Evolutionary conservation across 2,113 vertebrate genomes (phyloP).

Genomic region (Ptyas mucosa): DNA sequence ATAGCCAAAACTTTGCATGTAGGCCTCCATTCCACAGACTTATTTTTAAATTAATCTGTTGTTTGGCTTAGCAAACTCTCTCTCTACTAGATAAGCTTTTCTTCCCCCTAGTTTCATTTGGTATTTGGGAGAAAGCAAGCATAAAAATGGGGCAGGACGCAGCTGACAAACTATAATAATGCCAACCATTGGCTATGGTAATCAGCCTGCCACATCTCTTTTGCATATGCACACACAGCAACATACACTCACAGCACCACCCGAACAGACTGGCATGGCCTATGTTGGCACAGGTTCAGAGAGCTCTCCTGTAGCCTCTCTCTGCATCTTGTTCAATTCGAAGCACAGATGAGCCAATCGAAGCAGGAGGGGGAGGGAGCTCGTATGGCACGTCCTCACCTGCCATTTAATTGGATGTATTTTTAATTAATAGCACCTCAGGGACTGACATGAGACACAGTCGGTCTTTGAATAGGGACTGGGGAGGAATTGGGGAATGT

Average conservation of each 20-base stretch:
- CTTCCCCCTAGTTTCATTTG: not conserved
- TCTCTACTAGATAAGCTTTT: not conserved
- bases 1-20: not conserved
- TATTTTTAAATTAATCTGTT: not conserved
- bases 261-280: slow-evolving; percentile 67
- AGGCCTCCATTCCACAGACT: not conserved
- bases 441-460: slow-evolving; percentile 78
- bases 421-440: slow-evolving; percentile 83
- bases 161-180: slow-evolving; percentile 65
- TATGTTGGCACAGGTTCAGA: slow-evolving; percentile 69
- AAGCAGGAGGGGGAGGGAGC: slow-evolving; percentile 45
- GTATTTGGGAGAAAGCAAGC: slow-evolving; percentile 12
- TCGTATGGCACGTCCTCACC: slow-evolving; percentile 75
- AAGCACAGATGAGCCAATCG: slow-evolving; percentile 73
- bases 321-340: slow-evolving; percentile 54
- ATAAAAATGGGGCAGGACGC: slow-evolving; percentile 58
- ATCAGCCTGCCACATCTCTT: slow-evolving; percentile 1
- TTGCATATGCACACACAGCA: not conserved
- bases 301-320: slow-evolving; percentile 39
- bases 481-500: slow-evolving; percentile 78
- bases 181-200: slow-evolving; percentile 52
- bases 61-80: not conserved
- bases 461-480: slow-evolving; percentile 78
- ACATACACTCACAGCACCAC: slow-evolving; percentile 55
- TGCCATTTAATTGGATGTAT: slow-evolving; percentile 87